Evolutionary conservation across 2,797 vertebrate species (phyloP).

Genomic region (Eospalax fontanierii): DNA sequence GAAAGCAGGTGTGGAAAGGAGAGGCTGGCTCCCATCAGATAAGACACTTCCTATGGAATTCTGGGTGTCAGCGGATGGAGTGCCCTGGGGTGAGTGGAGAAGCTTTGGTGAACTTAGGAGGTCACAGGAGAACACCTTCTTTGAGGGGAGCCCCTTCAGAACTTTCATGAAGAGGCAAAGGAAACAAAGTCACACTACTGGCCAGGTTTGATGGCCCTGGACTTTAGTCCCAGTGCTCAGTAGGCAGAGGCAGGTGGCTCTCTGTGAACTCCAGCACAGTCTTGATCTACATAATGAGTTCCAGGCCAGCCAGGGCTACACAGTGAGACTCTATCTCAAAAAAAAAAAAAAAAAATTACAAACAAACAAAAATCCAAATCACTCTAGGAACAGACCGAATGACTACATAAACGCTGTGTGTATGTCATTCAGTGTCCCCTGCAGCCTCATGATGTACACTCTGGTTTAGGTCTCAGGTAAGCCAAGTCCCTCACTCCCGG

Average conservation of each 20-base stretch:
- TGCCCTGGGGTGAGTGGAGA: not conserved
- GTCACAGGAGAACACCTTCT: not conserved
- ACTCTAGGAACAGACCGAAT: too few species aligned
- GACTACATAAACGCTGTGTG: too few species aligned
- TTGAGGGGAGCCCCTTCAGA: not conserved
- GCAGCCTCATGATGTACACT: rapidly evolving
- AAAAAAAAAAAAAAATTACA: not conserved
- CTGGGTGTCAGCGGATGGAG: not conserved
- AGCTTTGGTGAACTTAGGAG: not conserved
- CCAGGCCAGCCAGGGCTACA: not conserved
- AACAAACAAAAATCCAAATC: not conserved
- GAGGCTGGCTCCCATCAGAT: too few species aligned
- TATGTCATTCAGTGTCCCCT: not conserved
- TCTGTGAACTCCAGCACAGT: not conserved
- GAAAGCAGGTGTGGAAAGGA: not conserved
- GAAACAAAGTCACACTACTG: not conserved
- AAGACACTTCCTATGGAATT: not conserved
- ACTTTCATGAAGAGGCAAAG: not conserved
- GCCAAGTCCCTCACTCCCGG: not conserved
- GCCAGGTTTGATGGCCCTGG: too few species aligned
- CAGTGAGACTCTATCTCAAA: not conserved
- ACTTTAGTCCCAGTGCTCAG: not conserved
- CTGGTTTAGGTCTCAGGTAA: not conserved
- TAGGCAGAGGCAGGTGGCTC: not conserved
- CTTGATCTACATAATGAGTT: not conserved